Evolutionary conservation across 2,113 vertebrate species (phyloP), one percentile per base, ranked within the genome.

Genomic region (Elephantulus edwardii): DNA sequence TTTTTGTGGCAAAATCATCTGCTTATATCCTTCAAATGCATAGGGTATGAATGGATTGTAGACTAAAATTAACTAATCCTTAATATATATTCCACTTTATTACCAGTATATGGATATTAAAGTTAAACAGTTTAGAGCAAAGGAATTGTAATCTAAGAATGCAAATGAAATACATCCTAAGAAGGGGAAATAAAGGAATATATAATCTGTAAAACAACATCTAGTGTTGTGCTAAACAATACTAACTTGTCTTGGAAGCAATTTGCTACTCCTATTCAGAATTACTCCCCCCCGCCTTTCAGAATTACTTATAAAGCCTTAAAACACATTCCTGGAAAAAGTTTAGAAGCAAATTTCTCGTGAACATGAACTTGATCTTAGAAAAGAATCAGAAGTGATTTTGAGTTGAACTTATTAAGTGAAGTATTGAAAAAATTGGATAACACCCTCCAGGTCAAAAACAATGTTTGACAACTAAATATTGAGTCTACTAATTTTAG

Each of bases 281-380:
- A 91, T 91, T 89, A 40, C 40, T 95, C n/a, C n/a, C n/a, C n/a
- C n/a, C n/a, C n/a, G n/a, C n/a, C n/a, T n/a, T 22, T 94, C 85
- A 85, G 44, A 91, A 91, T 91, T 89, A 40, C 40, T 95, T 92
- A 86, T 66, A 94, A 93, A 83, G 44, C 5, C 35, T 76, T 86
- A 24, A 66, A 58, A 38, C 38, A 64, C 10, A 91, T 83, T 93
- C 54, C 33, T 76, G 38, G 33, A 74, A 83, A 90, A 87, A 77
- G 6, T 77, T 88, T 30, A 90, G 42, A 85, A 60, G 50, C 4
- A 93, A 91, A 64, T 86, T 83, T 93, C 81, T 46, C 68, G 71
- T 54, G 64, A 86, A 83, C 88, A 52, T 83, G 66, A 28, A 88
- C 19, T 88, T 12, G 62, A 85, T 90, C 30, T 85, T 93, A 46